Conservation (phyloP, 2,797 vertebrate species). For the Sebastes matsubarae region DNA sequence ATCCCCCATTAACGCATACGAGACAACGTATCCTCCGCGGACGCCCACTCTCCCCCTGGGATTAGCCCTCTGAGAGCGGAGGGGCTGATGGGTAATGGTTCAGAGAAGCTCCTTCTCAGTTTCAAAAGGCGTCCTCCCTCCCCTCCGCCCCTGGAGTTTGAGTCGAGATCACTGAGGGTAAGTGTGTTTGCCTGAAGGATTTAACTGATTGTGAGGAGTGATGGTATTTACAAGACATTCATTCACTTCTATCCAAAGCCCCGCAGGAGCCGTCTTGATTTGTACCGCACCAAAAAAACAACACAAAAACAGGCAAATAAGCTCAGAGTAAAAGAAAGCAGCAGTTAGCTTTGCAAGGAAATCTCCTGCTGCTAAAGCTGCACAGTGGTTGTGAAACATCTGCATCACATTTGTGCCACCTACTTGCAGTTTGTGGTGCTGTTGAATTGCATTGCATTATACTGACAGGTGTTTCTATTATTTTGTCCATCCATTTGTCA, state of each 20-base stretch:
- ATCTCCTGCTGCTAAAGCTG: neutral
- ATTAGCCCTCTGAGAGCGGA: conserved; percentile 72
- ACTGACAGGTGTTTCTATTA: neutral
- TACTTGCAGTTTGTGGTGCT: neutral
- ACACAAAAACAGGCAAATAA: conserved; percentile 18
- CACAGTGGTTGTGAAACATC: neutral
- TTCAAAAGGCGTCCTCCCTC: conserved; percentile 59
- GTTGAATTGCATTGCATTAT: neutral
- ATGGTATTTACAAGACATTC: conserved; percentile 45
- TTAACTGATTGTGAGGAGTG: conserved; percentile 47
- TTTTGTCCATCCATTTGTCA: neutral
- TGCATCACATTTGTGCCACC: neutral
- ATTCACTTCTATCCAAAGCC: conserved; percentile 28
- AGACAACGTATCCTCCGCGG: conserved; percentile 71
- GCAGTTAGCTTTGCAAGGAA: neutral
- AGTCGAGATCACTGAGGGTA: conserved; percentile 56
- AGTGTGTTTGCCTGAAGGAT: conserved; percentile 64
- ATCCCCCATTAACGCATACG: conserved; percentile 82
- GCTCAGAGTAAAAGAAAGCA: neutral
- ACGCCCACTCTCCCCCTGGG: conserved; percentile 77
- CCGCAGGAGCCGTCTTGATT: conserved; percentile 27
- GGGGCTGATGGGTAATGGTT: conserved; percentile 78
- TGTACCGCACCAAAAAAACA: neutral
- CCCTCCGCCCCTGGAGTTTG: conserved; percentile 33
- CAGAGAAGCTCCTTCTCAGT: conserved; percentile 69